These are phyloP conservation scores for Moxostoma hubbsi DNA, from an alignment of 2,797 vertebrate species.

Conservation along the genomic window DNA sequence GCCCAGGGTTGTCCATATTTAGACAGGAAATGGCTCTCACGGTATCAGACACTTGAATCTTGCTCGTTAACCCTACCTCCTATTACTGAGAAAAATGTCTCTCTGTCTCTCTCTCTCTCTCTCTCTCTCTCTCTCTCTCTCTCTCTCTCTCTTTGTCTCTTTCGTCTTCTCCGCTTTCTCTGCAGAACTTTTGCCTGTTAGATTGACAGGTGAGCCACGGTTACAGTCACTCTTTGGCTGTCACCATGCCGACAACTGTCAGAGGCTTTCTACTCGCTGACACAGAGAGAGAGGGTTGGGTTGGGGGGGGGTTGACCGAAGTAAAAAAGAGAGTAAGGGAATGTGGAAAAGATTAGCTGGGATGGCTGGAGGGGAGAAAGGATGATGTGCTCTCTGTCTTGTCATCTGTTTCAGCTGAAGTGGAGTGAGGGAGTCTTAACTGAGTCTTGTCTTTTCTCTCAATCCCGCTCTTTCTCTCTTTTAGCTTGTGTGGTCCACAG, in stretches of 20 bases:
- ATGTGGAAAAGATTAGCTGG: slow-evolving; percentile 57
- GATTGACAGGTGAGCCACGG: slow-evolving; percentile 51
- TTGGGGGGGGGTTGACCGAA: slow-evolving; percentile 1
- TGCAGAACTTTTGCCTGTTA: slow-evolving; percentile 31
- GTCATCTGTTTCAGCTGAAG: slow-evolving; percentile 48
- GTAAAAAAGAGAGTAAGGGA: slow-evolving; percentile 27
- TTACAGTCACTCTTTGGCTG: slow-evolving; percentile 52
- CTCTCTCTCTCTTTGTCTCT: neutral
- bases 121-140: neutral
- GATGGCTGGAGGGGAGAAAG: slow-evolving; percentile 51
- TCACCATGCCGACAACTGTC: slow-evolving; percentile 47
- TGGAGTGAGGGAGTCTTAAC: slow-evolving; percentile 46
- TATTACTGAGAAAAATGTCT: slow-evolving; percentile 13
- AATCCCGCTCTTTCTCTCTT: slow-evolving; percentile 18
- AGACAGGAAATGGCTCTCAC: slow-evolving; percentile 53
- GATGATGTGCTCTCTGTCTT: slow-evolving; percentile 52
- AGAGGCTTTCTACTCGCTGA: slow-evolving; percentile 36
- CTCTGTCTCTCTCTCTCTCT: no score
- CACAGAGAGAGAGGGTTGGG: neutral
- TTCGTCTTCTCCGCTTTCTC: neutral
- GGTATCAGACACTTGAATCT: slow-evolving; percentile 48
- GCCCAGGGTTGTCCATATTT: slow-evolving; percentile 43
- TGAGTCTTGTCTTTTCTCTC: slow-evolving; percentile 21
- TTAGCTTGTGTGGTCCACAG: slow-evolving; percentile 32
- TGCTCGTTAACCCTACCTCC: slow-evolving; percentile 47